These are phyloP conservation scores for Glaucidium brasilianum DNA, from an alignment of 2,113 vertebrate genomes.

Conservation along the genomic window DNA sequence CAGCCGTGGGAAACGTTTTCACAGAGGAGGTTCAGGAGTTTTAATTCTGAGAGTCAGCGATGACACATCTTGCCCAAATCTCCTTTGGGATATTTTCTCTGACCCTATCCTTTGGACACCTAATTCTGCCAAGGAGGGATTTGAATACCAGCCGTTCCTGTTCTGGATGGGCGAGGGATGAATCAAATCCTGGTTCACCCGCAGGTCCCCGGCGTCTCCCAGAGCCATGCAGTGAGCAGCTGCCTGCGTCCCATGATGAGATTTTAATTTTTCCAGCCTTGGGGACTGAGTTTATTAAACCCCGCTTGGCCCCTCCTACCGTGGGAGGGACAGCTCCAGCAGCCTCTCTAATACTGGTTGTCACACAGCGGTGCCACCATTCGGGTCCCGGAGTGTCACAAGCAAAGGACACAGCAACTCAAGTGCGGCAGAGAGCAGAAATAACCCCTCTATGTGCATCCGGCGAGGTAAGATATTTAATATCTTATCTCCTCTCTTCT, in stretches of 20 bases:
- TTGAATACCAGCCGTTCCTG: background rate
- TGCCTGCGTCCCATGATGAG: background rate
- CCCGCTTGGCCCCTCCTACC: conserved; percentile 40
- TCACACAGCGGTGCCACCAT: conserved; percentile 22
- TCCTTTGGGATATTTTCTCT: background rate
- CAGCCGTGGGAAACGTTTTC: background rate
- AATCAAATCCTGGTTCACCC: background rate
- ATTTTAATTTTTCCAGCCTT: conserved; percentile 9
- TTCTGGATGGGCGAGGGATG: background rate
- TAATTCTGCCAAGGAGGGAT: background rate
- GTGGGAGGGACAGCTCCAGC: conserved; percentile 43
- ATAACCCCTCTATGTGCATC: background rate
- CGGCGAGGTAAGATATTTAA: conserved; percentile 39
- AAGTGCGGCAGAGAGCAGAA: background rate
- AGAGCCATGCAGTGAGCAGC: background rate
- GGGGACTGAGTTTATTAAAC: conserved; percentile 4
- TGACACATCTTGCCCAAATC: background rate
- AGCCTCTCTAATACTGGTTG: background rate
- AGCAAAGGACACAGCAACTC: background rate
- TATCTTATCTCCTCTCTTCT: background rate
- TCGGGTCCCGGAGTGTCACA: background rate
- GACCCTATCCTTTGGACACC: background rate
- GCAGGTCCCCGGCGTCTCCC: accelerated
- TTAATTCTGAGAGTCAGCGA: background rate
- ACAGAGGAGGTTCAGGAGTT: accelerated